Evolutionary conservation across 1,140 invertebrate species (phyloP).

Genomic region (Diprion similis): DNA sequence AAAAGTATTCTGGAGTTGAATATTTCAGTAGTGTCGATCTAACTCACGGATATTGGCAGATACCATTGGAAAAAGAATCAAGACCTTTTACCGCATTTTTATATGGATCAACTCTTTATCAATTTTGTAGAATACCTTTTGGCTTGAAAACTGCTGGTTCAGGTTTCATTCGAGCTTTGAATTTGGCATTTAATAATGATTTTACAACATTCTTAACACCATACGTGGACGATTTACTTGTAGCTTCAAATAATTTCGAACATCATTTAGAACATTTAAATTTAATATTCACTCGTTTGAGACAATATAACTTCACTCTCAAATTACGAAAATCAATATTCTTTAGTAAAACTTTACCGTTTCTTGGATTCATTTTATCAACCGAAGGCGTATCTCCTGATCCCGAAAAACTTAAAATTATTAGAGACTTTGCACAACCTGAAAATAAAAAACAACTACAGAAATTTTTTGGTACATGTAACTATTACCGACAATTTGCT

Average conservation of each 20-base stretch:
- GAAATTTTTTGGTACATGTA: constrained; percentile 46
- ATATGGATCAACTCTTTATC: constrained; percentile 3
- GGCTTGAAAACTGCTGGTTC: neutral
- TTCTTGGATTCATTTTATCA: constrained; percentile 34
- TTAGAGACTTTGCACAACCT: constrained; percentile 45
- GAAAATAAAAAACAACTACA: constrained; percentile 42
- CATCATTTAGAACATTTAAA: neutral
- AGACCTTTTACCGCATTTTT: constrained; percentile 8
- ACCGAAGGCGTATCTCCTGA: constrained; percentile 39
- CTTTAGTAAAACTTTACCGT: constrained; percentile 23
- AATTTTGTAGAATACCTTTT: constrained; percentile 12
- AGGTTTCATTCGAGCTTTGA: neutral
- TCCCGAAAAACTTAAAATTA: constrained; percentile 38
- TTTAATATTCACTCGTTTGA: constrained; percentile 31
- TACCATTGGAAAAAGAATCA: constrained; percentile 18
- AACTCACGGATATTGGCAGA: constrained; percentile 47
- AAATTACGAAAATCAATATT: constrained; percentile 32
- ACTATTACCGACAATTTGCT: constrained; percentile 46
- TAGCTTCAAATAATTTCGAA: constrained; percentile 5
- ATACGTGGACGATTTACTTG: neutral
- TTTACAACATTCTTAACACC: neutral
- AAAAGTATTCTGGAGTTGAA: constrained; percentile 36
- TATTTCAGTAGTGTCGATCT: constrained; percentile 33
- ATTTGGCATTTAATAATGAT: constrained; percentile 1
- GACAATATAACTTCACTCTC: constrained; percentile 29